Evolutionary conservation across 2,113 vertebrate genomes (phyloP).

Genomic region (Coreoperca whiteheadi): DNA sequence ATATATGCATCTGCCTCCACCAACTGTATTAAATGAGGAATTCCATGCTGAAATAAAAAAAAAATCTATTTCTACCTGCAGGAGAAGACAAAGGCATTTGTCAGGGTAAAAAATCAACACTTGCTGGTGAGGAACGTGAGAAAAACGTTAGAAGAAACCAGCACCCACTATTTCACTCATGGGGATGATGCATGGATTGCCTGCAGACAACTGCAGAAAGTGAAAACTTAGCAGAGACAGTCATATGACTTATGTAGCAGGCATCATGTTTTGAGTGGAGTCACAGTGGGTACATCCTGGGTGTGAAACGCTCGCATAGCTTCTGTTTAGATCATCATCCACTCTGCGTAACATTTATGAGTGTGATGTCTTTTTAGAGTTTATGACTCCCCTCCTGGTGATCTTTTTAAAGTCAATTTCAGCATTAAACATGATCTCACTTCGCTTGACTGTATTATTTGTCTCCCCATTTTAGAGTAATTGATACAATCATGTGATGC

Average conservation of each 20-base stretch:
- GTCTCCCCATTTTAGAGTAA: conserved; percentile 51
- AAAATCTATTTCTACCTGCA: not conserved
- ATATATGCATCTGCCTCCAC: not conserved
- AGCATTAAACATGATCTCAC: conserved; percentile 59
- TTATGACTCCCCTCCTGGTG: conserved; percentile 12
- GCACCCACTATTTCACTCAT: conserved; percentile 44
- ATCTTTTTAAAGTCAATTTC: conserved; percentile 57
- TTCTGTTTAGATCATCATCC: conserved; percentile 50
- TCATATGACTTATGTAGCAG: conserved; percentile 51
- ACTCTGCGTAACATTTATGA: conserved; percentile 42
- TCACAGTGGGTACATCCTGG: conserved; percentile 11
- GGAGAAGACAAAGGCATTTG: not conserved
- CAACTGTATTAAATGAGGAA: not conserved
- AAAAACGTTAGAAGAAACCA: conserved; percentile 35
- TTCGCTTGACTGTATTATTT: conserved; percentile 39
- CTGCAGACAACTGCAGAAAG: conserved; percentile 65
- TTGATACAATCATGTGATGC: conserved; percentile 57
- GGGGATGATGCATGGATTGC: conserved; percentile 32
- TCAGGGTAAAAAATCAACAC: not conserved
- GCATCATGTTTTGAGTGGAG: conserved; percentile 41
- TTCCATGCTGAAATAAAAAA: not conserved
- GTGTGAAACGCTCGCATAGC: conserved; percentile 31
- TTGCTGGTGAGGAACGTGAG: conserved; percentile 21
- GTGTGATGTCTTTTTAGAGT: conserved; percentile 42
- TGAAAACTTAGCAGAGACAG: conserved; percentile 25